Base-by-base conservation (phyloP, 1,140 invertebrate genomes). In the Zophobas morio region DNA sequence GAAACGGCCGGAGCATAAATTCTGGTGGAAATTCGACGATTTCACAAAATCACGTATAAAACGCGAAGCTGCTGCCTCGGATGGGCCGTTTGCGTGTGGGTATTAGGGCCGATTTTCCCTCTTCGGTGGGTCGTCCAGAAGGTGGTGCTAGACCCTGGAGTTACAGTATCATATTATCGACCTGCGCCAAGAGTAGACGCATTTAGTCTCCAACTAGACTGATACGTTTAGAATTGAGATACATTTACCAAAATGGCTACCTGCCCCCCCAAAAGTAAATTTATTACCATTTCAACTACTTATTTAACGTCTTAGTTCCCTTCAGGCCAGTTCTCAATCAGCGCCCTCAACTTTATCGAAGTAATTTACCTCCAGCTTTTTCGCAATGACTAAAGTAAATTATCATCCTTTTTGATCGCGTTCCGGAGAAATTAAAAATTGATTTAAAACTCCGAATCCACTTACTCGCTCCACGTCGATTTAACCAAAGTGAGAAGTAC, bases 91-190 rank as follows among this genome's bases (percentile, higher is more conserved):
- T 66, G 60, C 60, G 33, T 66, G 60, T 40, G 60, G 60, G 42
- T 72, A 60, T 79, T 79, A 81, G 73, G 76, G 80, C 40, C 36
- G 74, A 79, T 75, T 81, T 81, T 81, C 78, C 78, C 79, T 79
- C 63, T 81, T 74, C 73, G 78, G 75, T 72, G 57, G 76, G 42
- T 71, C 36, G 35, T 54, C 78, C 70, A 80, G 79, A 81, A 82
- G 81, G 80, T 76, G 75, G 75, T 76, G 79, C 75, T 77, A 74
- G 74, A 72, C 71, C 71, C 78, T 74, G 77, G 63, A 78, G 74
- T 80, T 78, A 82, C 78, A 82, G 80, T 80, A 79, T 79, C 80
- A 79, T 74, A 78, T 77, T 81, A 80, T 80, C 80, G 80, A 81
- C 79, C 81, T 77, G 77, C 76, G 80, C 79, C 66, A 51, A 72